Percentiles rank a stretch among this genome's conserved stretches.
Evolutionary conservation across 2,888 invertebrate species (phyloP).

Genomic region (Cataglyphis altisquamis): DNA sequence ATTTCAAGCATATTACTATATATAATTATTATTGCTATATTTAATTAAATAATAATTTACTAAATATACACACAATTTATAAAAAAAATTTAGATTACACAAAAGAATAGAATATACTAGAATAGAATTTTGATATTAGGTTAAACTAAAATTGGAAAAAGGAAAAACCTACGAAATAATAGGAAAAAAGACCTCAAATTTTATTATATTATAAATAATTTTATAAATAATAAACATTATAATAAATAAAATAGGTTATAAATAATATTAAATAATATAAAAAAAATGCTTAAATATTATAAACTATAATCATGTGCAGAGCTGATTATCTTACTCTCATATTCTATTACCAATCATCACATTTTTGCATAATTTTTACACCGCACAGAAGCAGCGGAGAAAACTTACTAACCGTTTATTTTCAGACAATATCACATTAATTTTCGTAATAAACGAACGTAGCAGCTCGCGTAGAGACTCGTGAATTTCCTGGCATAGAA

Average conservation of each 20-base stretch:
- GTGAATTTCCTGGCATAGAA: constrained; percentile 10
- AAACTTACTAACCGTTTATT: neutral
- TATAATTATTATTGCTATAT: neutral
- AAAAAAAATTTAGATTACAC: neutral
- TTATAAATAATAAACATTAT: neutral
- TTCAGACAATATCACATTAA: constrained; percentile 9
- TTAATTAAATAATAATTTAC: neutral
- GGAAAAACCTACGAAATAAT: neutral
- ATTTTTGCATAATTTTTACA: neutral
- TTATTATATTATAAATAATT: neutral
- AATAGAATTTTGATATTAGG: neutral
- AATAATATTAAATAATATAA: neutral
- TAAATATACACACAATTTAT: neutral
- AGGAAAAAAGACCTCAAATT: neutral
- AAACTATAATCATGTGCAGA: neutral
- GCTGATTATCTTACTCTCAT: neutral
- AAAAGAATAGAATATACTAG: neutral
- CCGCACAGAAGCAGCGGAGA: neutral
- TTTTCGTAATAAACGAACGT: constrained; percentile 14
- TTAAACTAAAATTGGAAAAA: neutral
- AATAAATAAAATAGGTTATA: neutral
- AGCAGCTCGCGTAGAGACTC: neutral
- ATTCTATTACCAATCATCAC: neutral
- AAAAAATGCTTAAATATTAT: neutral
- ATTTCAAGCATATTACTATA: neutral